These are phyloP conservation scores for Liopterus haemorrhoidalis DNA, from an alignment of 2,888 invertebrate genomes.

Conservation along the genomic window DNA sequence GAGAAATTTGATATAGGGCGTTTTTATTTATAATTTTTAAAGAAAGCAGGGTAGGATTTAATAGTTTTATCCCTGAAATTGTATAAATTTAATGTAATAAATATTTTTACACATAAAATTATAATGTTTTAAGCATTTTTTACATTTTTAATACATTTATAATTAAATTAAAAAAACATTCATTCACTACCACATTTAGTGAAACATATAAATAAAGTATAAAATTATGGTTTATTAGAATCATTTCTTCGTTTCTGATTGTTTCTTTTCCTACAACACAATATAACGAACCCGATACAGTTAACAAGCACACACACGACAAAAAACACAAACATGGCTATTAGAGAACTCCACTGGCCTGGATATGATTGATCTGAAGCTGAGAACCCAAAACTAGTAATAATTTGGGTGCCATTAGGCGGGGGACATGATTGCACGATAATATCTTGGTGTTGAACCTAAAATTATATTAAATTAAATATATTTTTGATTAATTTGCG, in stretches of 20 bases:
- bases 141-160: conserved; percentile 3
- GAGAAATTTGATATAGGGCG: too few species aligned
- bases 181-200: background rate
- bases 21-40: too few species aligned
- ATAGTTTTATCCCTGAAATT: too few species aligned
- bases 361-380: conserved; percentile 50
- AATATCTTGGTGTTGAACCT: conserved; percentile 81
- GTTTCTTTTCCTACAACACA: conserved; percentile 50
- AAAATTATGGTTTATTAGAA: conserved; percentile 55
- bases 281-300: conserved; percentile 56
- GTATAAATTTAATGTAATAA: too few species aligned
- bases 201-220: conserved; percentile 8
- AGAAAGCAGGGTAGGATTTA: too few species aligned
- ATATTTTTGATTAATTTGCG: conserved; percentile 1
- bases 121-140: too few species aligned
- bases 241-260: conserved; percentile 50
- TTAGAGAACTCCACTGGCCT: conserved; percentile 51
- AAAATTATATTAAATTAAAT: conserved; percentile 29
- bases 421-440: conserved; percentile 79
- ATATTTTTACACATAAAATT: too few species aligned
- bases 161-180: conserved; percentile 19
- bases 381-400: conserved; percentile 51
- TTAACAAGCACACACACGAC: conserved; percentile 55
- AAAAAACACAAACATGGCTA: conserved; percentile 59
- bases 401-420: conserved; percentile 69